Evolutionary conservation across 2,888 invertebrate species (phyloP).

Genomic region (Lypha dubia): DNA sequence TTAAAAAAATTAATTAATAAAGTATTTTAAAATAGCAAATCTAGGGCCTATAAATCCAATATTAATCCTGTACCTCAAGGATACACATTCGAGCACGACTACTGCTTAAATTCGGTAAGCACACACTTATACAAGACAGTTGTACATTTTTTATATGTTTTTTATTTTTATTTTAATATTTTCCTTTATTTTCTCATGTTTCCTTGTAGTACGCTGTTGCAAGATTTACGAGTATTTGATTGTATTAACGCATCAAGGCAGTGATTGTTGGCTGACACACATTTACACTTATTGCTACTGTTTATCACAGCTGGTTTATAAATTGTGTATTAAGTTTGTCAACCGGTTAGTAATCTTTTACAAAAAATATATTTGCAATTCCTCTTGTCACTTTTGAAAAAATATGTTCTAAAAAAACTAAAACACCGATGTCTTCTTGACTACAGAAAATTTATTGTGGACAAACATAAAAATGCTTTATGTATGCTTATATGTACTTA

Average conservation of each 20-base stretch:
- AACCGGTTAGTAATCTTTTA: no score
- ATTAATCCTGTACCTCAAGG: constrained; percentile 3
- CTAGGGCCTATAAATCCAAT: not conserved
- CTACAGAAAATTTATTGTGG: no score
- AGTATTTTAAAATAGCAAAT: constrained; percentile 1
- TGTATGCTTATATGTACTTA: no score
- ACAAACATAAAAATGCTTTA: no score
- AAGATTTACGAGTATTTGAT: constrained; percentile 29
- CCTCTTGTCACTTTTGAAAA: no score
- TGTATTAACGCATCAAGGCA: constrained; percentile 51
- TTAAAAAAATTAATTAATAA: no score
- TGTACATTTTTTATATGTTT: not conserved
- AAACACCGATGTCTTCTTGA: no score
- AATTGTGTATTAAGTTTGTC: not conserved
- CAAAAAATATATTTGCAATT: no score
- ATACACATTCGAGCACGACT: not conserved
- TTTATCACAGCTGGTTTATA: not conserved
- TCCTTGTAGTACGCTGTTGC: constrained; percentile 7
- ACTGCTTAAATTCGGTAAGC: not conserved
- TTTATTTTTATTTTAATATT: not conserved
- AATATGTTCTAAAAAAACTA: no score
- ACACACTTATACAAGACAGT: not conserved
- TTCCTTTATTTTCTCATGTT: constrained; percentile 1
- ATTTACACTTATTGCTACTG: constrained; percentile 49
- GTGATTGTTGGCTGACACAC: constrained; percentile 64